Evolutionary conservation across 2,888 invertebrate genomes (phyloP).

Genomic region (Germaria angustata): DNA sequence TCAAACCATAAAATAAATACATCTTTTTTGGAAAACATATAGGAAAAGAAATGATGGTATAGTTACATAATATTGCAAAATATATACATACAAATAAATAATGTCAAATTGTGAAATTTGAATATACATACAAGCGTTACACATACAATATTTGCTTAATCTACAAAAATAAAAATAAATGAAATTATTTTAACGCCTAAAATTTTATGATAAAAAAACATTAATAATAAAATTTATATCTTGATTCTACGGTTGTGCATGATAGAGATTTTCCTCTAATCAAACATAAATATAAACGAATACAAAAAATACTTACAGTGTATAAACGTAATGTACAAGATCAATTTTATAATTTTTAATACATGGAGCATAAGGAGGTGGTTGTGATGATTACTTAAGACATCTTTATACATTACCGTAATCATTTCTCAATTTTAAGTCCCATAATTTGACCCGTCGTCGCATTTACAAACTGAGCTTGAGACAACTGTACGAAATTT

Average conservation of each 20-base stretch:
- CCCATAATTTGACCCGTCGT: slow-evolving; percentile 74
- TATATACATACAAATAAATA: neutral
- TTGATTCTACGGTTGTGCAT: neutral
- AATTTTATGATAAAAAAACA: neutral
- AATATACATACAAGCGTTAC: neutral
- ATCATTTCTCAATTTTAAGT: slow-evolving; percentile 77
- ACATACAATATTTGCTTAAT: slow-evolving; percentile 18
- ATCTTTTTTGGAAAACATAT: too few relatives aligned
- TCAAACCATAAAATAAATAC: too few relatives aligned
- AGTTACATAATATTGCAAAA: neutral
- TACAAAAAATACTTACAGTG: slow-evolving; percentile 32
- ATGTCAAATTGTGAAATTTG: neutral
- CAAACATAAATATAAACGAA: neutral
- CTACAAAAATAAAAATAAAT: slow-evolving; percentile 4
- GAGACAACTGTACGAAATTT: slow-evolving; percentile 77
- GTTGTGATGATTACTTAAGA: neutral
- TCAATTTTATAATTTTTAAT: slow-evolving; percentile 5
- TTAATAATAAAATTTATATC: neutral
- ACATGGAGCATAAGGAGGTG: neutral
- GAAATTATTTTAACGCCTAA: neutral
- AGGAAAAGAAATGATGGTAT: too few relatives aligned
- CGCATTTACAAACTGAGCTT: slow-evolving; percentile 76
- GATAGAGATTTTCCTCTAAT: neutral
- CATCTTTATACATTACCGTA: slow-evolving; percentile 34
- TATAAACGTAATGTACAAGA: neutral